Conservation (phyloP, 2,113 vertebrate species). For the Capra hircus region DNA sequence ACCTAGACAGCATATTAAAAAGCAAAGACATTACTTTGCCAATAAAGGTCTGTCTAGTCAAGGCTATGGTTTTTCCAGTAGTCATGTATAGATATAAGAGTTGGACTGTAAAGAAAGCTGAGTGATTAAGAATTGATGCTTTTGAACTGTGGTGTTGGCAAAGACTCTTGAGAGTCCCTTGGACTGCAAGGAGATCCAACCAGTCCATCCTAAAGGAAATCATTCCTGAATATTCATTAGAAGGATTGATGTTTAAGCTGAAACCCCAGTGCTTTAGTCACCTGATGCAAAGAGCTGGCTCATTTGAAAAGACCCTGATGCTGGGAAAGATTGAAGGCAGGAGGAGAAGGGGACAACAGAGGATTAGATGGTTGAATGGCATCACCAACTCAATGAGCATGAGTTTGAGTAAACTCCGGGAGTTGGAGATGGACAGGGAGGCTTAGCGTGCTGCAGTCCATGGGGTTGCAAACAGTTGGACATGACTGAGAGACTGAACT, state of each 20-base stretch:
- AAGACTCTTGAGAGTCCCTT: not conserved
- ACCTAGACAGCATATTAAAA: not conserved
- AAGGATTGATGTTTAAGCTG: not conserved
- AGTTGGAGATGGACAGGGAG: not conserved
- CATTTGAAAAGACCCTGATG: not conserved
- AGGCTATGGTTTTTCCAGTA: not conserved
- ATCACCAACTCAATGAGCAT: not conserved
- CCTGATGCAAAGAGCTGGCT: not conserved
- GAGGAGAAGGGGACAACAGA: not conserved
- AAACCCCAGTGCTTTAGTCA: not conserved
- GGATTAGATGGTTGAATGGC: not conserved
- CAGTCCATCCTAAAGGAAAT: not conserved
- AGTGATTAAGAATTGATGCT: not conserved
- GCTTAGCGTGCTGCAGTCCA: not conserved
- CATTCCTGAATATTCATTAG: not conserved
- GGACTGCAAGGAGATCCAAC: not conserved
- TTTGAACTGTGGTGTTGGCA: not conserved
- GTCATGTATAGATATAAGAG: not conserved
- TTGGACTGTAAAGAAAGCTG: not conserved
- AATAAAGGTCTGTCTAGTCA: not conserved
- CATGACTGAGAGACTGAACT: not conserved
- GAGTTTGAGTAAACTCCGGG: not conserved
- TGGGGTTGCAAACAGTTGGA: fast-evolving
- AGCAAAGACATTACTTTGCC: not conserved
- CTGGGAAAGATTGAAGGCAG: not conserved